Conservation (phyloP, 2,888 invertebrate species). For the Tiphia femorata region DNA sequence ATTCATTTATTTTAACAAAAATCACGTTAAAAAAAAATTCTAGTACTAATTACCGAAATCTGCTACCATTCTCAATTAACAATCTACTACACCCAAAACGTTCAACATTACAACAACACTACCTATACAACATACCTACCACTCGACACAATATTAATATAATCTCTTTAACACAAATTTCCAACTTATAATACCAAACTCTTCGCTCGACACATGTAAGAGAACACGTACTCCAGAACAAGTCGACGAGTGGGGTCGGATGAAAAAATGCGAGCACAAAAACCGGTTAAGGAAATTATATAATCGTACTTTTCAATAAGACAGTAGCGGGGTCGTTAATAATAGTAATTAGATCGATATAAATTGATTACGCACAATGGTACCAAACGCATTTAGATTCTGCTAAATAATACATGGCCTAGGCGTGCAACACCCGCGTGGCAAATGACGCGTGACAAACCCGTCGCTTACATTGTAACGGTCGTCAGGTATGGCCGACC, state of each 20-base stretch:
- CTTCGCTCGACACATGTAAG: too few relatives aligned
- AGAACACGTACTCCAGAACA: too few relatives aligned
- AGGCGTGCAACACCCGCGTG: slow-evolving; percentile 14
- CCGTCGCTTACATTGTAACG: slow-evolving; percentile 35
- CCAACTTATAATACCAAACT: too few relatives aligned
- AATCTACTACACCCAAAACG: too few relatives aligned
- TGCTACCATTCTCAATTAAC: too few relatives aligned
- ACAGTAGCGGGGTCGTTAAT: slow-evolving; percentile 27
- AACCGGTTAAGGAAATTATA: background rate
- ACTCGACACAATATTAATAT: too few relatives aligned
- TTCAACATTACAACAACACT: too few relatives aligned
- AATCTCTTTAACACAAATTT: too few relatives aligned
- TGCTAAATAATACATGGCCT: slow-evolving; percentile 37
- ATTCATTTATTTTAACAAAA: too few relatives aligned
- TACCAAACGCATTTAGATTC: slow-evolving; percentile 29
- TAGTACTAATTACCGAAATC: too few relatives aligned
- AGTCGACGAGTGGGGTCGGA: background rate
- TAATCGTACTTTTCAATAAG: slow-evolving; percentile 37
- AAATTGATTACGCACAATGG: slow-evolving; percentile 33
- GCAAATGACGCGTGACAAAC: slow-evolving; percentile 45
- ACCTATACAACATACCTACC: too few relatives aligned
- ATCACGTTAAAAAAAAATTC: too few relatives aligned
- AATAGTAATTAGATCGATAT: slow-evolving; percentile 39
- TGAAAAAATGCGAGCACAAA: background rate
- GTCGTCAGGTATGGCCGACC: slow-evolving; percentile 13